Percentiles rank a stretch among this genome's conserved stretches.
Conservation (phyloP, 1,140 invertebrate species). For the Heliconius melpomene region DNA sequence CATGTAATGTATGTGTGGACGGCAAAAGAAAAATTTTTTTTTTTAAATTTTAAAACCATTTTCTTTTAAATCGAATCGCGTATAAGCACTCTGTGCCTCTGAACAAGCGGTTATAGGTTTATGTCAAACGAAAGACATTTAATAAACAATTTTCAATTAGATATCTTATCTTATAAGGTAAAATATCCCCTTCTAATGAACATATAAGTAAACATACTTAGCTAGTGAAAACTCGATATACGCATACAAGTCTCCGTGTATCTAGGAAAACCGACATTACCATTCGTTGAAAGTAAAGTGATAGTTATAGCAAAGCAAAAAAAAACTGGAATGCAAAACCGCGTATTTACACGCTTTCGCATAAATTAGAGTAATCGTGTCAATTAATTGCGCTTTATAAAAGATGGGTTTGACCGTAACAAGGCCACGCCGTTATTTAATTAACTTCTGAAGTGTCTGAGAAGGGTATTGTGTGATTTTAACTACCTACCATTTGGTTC, state of each 20-base stretch:
- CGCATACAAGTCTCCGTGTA: background rate
- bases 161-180: background rate
- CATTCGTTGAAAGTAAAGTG: slow-evolving; percentile 28
- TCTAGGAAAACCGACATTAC: slow-evolving; percentile 19
- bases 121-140: background rate
- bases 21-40: too few species aligned
- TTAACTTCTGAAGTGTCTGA: background rate
- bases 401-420: slow-evolving; percentile 33
- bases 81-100: too few species aligned
- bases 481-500: background rate
- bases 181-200: slow-evolving; percentile 10
- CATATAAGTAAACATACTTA: slow-evolving; percentile 5
- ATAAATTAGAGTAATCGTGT: slow-evolving; percentile 43
- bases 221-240: slow-evolving; percentile 3
- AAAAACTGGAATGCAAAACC: slow-evolving; percentile 43
- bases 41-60: too few species aligned
- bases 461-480: background rate
- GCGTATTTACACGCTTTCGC: slow-evolving; percentile 46
- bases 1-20: too few species aligned
- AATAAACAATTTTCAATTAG: background rate
- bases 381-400: slow-evolving; percentile 39
- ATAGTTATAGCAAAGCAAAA: slow-evolving; percentile 28
- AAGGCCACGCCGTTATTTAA: slow-evolving; percentile 23
- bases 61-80: too few species aligned
- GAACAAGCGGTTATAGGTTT: too few species aligned